phyloP scores from a whole-genome alignment of 2,888 invertebrate genomes.

The Halocaridina rubra region DNA sequence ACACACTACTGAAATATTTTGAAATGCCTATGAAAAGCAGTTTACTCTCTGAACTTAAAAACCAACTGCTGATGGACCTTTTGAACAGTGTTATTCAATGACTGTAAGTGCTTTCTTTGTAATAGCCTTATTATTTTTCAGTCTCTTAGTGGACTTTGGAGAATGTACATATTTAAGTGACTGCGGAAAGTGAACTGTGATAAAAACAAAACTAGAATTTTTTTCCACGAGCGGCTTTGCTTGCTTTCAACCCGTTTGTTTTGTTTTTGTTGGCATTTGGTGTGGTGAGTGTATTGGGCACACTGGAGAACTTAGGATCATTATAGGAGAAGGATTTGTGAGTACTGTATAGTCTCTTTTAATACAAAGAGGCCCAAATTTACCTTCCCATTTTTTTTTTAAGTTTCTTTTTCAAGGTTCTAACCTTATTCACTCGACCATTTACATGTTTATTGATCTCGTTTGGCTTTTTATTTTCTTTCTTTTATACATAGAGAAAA shows the following conservation, averaged over 20 bases:
- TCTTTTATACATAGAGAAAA: too few relatives aligned
- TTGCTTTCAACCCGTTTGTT: conserved; percentile 12
- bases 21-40: too few relatives aligned
- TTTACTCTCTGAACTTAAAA: conserved; percentile 9
- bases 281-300: conserved; percentile 12
- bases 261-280: not conserved
- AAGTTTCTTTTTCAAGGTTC: too few relatives aligned
- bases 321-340: too few relatives aligned
- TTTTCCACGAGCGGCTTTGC: conserved; percentile 30
- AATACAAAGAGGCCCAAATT: too few relatives aligned
- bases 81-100: not conserved
- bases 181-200: conserved; percentile 39
- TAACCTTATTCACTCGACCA: too few relatives aligned
- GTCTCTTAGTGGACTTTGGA: not conserved
- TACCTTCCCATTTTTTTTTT: too few relatives aligned
- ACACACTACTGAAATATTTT: too few relatives aligned
- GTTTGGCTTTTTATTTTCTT: too few relatives aligned
- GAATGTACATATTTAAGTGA: not conserved
- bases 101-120: not conserved
- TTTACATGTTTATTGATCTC: too few relatives aligned
- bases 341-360: too few relatives aligned
- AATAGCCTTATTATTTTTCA: conserved; percentile 21
- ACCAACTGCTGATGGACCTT: not conserved
- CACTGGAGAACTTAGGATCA: conserved; percentile 30
- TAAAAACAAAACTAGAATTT: conserved; percentile 18